Conservation (phyloP, 2,797 vertebrate species). For the Crypturellus tataupa region DNA sequence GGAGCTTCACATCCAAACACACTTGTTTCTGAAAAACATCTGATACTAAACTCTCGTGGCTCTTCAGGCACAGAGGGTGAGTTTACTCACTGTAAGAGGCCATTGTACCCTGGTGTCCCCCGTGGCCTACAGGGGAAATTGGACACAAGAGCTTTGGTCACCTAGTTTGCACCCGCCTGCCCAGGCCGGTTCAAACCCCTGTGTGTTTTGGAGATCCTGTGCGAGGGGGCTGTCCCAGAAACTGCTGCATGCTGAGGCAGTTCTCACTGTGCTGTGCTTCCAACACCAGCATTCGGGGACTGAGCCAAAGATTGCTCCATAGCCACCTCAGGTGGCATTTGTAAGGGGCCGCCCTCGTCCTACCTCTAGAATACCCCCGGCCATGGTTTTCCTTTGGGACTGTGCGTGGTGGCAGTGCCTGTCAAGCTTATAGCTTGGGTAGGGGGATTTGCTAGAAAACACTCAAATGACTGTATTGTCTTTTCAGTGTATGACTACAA, state of each 20-base stretch:
- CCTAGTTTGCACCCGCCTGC: not conserved
- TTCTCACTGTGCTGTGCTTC: not conserved
- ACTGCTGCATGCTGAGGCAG: rapidly evolving
- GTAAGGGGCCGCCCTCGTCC: not conserved
- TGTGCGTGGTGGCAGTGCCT: not conserved
- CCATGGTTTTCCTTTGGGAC: not conserved
- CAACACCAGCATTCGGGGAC: not conserved
- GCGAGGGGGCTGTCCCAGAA: not conserved
- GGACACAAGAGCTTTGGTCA: not conserved
- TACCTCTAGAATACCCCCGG: not conserved
- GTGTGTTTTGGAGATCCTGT: not conserved
- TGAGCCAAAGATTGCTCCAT: not conserved
- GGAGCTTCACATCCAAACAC: not conserved
- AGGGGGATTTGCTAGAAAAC: not conserved
- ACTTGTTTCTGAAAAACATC: not conserved
- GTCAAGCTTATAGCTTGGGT: not conserved
- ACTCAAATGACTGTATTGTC: not conserved
- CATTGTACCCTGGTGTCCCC: too few species aligned
- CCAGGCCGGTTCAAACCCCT: not conserved
- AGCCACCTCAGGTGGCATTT: not conserved
- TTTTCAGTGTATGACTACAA: not conserved
- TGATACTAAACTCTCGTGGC: not conserved
- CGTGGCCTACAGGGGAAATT: not conserved
- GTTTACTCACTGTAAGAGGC: not conserved
- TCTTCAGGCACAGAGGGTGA: not conserved